These are phyloP conservation scores for Sebastes wilsoni DNA, from an alignment of 2,797 vertebrate species.

Conservation along the genomic window DNA sequence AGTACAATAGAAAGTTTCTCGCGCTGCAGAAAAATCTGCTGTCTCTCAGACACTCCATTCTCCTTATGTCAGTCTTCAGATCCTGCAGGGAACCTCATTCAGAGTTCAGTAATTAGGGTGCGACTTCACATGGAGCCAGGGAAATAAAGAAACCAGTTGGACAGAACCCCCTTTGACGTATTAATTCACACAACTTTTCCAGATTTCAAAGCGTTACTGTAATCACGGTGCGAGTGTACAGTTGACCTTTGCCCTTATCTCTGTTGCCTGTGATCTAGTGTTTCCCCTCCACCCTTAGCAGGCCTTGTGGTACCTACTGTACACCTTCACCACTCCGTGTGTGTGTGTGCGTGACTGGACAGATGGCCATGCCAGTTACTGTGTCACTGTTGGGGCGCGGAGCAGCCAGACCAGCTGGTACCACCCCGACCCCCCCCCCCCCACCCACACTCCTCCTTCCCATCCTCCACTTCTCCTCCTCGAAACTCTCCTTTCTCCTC, in stretches of 20 bases:
- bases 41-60: background rate
- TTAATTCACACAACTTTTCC: background rate
- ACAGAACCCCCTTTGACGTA: background rate
- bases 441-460: constrained; percentile 8
- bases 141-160: background rate
- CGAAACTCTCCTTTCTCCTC: constrained; percentile 44
- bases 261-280: constrained; percentile 13
- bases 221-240: background rate
- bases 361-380: constrained; percentile 78
- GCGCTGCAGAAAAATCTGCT: background rate
- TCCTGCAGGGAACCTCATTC: background rate
- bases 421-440: constrained; percentile 6
- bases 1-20: constrained; percentile 13
- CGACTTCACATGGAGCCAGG: background rate
- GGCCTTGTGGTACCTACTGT: constrained; percentile 50
- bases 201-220: background rate
- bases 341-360: constrained; percentile 59
- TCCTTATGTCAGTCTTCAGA: background rate
- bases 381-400: constrained; percentile 72
- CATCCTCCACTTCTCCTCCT: constrained; percentile 36
- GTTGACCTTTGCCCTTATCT: constrained; percentile 37
- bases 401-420: constrained; percentile 75
- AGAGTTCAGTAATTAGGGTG: background rate
- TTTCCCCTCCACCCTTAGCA: constrained; percentile 33
- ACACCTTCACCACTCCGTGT: constrained; percentile 42